A percentile compares a stretch with the other conserved stretches of the same genome.
Conservation (phyloP, 2,888 invertebrate species). For the Caenorhabditis virilis region DNA sequence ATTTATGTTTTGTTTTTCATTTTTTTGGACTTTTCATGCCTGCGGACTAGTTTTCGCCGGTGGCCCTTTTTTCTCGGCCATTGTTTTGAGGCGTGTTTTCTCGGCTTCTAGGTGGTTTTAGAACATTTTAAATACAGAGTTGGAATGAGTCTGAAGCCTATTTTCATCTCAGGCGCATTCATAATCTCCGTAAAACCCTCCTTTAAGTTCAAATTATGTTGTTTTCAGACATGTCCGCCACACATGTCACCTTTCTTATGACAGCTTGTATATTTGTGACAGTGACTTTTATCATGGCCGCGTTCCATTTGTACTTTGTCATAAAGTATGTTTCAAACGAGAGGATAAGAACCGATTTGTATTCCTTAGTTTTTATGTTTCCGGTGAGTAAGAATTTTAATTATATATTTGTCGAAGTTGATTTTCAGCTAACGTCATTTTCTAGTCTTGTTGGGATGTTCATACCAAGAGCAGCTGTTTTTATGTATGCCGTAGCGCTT, state of each 20-base stretch:
- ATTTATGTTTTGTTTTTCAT: too few species aligned
- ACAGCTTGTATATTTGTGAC: conserved; percentile 52
- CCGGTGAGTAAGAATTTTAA: conserved; percentile 48
- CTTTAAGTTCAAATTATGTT: too few species aligned
- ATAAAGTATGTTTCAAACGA: conserved; percentile 63
- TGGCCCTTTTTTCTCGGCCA: too few species aligned
- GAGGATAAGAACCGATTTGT: conserved; percentile 62
- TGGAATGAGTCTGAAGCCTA: too few species aligned
- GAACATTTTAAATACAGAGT: too few species aligned
- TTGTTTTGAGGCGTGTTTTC: too few species aligned
- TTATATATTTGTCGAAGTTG: background rate
- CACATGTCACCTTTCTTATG: conserved; percentile 50
- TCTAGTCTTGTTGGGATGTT: conserved; percentile 65
- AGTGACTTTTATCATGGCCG: conserved; percentile 52
- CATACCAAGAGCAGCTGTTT: conserved; percentile 63
- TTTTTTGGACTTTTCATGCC: too few species aligned
- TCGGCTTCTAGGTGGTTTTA: too few species aligned
- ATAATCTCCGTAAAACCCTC: too few species aligned
- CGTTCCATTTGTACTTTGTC: conserved; percentile 61
- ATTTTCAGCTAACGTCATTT: conserved; percentile 56
- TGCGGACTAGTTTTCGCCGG: too few species aligned
- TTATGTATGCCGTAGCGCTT: conserved; percentile 64
- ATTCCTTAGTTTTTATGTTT: conserved; percentile 64
- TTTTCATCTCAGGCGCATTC: too few species aligned
- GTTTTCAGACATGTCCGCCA: conserved; percentile 58